Conservation (phyloP, 2,797 vertebrate species). For the Bovichtus diacanthus region DNA sequence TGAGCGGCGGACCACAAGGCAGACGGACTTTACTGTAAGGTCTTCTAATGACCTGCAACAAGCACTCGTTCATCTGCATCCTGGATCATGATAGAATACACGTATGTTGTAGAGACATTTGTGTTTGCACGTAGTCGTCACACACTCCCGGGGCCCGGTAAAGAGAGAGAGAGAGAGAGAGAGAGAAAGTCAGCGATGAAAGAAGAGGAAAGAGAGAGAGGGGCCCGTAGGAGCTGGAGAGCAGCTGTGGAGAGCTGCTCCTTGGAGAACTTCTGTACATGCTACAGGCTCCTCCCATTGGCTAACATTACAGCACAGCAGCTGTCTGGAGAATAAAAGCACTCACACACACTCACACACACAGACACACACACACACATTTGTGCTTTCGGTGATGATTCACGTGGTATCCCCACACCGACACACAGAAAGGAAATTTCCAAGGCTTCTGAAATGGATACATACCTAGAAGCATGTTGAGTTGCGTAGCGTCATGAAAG, state of each 20-base stretch:
- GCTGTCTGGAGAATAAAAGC: slow-evolving; percentile 61
- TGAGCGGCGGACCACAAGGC: background rate
- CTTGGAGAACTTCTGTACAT: slow-evolving; percentile 66
- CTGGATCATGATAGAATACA: background rate
- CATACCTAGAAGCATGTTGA: slow-evolving; percentile 50
- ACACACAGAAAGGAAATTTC: background rate
- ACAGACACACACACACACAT: slow-evolving; percentile 29
- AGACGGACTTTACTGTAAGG: background rate
- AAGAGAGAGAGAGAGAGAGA: slow-evolving; percentile 11
- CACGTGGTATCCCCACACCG: slow-evolving; percentile 19
- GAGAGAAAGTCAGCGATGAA: slow-evolving; percentile 52
- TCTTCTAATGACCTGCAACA: background rate
- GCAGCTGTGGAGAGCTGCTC: slow-evolving; percentile 74
- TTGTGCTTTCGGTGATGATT: slow-evolving; percentile 30
- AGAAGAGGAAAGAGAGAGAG: slow-evolving; percentile 53
- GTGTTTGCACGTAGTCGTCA: slow-evolving; percentile 30
- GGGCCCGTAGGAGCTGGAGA: slow-evolving; percentile 62
- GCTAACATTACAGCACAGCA: slow-evolving; percentile 67
- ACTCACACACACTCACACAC: slow-evolving; percentile 29
- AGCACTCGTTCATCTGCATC: background rate
- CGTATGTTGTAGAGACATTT: slow-evolving; percentile 17
- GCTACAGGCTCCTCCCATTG: slow-evolving; percentile 64
- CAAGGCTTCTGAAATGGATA: slow-evolving; percentile 19
- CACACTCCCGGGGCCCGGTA: slow-evolving; percentile 12
- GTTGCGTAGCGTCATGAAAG: slow-evolving; percentile 45